Conservation (phyloP, 2,888 invertebrate species). For the Oligia latruncula region DNA sequence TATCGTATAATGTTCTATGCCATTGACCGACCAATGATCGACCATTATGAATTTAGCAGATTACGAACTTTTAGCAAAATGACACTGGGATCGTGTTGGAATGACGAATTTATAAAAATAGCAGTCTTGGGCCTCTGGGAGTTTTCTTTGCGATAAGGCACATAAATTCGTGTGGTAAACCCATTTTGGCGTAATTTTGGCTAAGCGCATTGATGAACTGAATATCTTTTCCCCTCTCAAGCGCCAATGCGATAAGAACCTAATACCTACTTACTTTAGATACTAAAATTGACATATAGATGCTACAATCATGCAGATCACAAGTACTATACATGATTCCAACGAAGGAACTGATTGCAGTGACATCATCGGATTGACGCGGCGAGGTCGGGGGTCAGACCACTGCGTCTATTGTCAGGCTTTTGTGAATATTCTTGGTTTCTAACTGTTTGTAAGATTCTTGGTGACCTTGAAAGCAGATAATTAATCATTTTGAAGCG, state of each 20-base stretch:
- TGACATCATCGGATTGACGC: slow-evolving; percentile 48
- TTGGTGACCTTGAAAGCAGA: not conserved
- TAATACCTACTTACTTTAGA: not conserved
- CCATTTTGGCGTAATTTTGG: not conserved
- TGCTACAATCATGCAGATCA: slow-evolving; percentile 13
- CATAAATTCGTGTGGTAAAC: not conserved
- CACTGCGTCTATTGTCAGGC: slow-evolving; percentile 40
- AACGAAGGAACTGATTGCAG: slow-evolving; percentile 47
- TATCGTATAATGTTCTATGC: too few species aligned
- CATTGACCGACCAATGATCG: too few species aligned
- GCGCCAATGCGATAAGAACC: slow-evolving; percentile 6
- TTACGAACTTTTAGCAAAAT: too few species aligned
- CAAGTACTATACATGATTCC: slow-evolving; percentile 20
- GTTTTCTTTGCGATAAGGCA: not conserved
- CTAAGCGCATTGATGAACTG: not conserved
- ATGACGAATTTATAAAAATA: too few species aligned
- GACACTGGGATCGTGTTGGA: too few species aligned
- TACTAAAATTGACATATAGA: not conserved
- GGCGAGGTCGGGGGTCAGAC: slow-evolving; percentile 41
- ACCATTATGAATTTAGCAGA: too few species aligned
- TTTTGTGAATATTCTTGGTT: slow-evolving; percentile 9
- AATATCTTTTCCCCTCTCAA: slow-evolving; percentile 5
- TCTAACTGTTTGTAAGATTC: not conserved
- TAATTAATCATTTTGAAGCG: not conserved
- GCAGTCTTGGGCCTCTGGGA: too few species aligned